Conservation (phyloP, 1,140 invertebrate species). For the Trichogramma pretiosum region DNA sequence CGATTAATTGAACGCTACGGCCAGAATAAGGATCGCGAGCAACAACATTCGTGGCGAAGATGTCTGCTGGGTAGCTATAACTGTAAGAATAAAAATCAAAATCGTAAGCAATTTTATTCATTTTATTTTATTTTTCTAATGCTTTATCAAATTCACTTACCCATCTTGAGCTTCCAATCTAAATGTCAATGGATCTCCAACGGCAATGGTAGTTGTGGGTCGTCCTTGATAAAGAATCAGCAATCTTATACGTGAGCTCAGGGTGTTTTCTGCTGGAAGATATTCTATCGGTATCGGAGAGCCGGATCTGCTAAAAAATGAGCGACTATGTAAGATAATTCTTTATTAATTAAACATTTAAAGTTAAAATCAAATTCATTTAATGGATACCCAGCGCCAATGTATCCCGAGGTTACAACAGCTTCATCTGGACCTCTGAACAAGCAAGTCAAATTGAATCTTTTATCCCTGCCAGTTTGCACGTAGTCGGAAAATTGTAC, state of each 20-base stretch:
- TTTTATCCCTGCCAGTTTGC: conserved; percentile 80
- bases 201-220: conserved; percentile 85
- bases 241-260: conserved; percentile 77
- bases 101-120: not conserved
- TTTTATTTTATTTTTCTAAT: no score
- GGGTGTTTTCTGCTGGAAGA: conserved; percentile 78
- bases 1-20: conserved; percentile 79
- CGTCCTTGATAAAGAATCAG: conserved; percentile 80
- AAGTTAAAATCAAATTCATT: not conserved
- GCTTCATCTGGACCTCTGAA: conserved; percentile 85
- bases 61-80: conserved; percentile 79
- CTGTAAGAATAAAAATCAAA: conserved; percentile 21
- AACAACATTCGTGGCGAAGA: conserved; percentile 89
- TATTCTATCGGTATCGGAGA: conserved; percentile 87
- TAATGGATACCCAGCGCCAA: conserved; percentile 72
- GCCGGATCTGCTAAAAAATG: conserved; percentile 57
- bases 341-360: not conserved
- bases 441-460: conserved; percentile 85
- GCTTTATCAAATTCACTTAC: conserved; percentile 17
- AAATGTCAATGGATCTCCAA: conserved; percentile 88
- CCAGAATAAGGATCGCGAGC: conserved; percentile 87
- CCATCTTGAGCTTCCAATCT: conserved; percentile 80
- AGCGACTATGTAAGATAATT: not conserved
- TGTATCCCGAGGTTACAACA: conserved; percentile 86
- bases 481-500: conserved; percentile 90